Conservation (phyloP, 2,888 invertebrate genomes). For the Odontocolon sp. region DNA sequence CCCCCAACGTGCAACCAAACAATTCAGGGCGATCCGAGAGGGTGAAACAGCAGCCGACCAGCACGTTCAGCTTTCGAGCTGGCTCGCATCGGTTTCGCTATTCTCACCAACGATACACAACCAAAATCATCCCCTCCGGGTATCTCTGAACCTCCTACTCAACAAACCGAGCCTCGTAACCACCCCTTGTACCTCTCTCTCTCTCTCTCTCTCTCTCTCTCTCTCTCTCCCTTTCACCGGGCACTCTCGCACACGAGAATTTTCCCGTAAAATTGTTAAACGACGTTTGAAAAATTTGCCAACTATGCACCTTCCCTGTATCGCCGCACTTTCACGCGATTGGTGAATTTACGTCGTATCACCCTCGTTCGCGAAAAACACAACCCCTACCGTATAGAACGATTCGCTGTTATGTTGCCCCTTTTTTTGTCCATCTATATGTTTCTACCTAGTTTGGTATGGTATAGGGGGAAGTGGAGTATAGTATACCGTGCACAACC, state of each 20-base stretch:
- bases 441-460: slow-evolving; percentile 2
- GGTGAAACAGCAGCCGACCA: slow-evolving; percentile 12
- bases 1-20: slow-evolving; percentile 58
- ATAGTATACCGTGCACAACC: slow-evolving; percentile 40
- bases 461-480: slow-evolving; percentile 37
- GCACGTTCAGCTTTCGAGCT: slow-evolving; percentile 21
- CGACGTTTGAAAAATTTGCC: slow-evolving; percentile 73
- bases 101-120: slow-evolving; percentile 41
- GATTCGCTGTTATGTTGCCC: slow-evolving; percentile 31
- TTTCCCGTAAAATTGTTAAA: slow-evolving; percentile 72
- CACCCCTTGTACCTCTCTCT: background rate
- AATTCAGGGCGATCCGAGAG: slow-evolving; percentile 59
- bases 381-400: slow-evolving; percentile 22
- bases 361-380: slow-evolving; percentile 32
- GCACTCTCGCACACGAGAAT: slow-evolving; percentile 50
- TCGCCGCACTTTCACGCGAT: slow-evolving; percentile 62
- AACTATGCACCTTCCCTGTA: slow-evolving; percentile 56
- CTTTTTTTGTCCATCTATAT: slow-evolving; percentile 11
- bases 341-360: slow-evolving; percentile 63
- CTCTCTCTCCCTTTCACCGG: background rate
- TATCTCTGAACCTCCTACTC: background rate
- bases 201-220: slow-evolving; percentile 5
- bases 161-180: background rate
- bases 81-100: slow-evolving; percentile 53
- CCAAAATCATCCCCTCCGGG: slow-evolving; percentile 58